Percentiles rank a stretch among this genome's conserved stretches.
Evolutionary conservation across 2,113 vertebrate genomes (phyloP).

Genomic region (Taurulus bubalis): DNA sequence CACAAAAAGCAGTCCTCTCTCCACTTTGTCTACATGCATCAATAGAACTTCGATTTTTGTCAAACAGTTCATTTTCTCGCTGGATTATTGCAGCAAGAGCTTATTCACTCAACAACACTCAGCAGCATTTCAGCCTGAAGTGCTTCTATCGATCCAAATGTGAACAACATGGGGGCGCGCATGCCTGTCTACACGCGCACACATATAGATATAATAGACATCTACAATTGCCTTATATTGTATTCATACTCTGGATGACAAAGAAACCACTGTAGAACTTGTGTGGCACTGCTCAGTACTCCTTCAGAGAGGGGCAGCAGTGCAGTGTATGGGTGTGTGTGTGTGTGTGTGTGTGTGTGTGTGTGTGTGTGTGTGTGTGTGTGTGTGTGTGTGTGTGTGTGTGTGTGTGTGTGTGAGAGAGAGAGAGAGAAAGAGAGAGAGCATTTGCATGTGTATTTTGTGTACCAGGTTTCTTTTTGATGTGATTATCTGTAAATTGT

Average conservation of each 20-base stretch:
- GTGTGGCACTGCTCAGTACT: slow-evolving; percentile 58
- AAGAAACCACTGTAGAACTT: slow-evolving; percentile 81
- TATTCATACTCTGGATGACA: slow-evolving; percentile 80
- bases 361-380: neutral
- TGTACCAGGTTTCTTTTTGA: slow-evolving; percentile 1
- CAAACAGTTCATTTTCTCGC: neutral
- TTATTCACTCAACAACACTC: slow-evolving; percentile 4
- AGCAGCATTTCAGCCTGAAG: slow-evolving; percentile 17
- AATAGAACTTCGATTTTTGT: slow-evolving; percentile 1
- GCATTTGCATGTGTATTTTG: slow-evolving; percentile 11
- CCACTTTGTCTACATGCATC: neutral
- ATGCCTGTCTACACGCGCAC: neutral
- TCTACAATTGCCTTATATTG: slow-evolving; percentile 73
- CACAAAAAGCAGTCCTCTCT: neutral
- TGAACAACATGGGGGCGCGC: slow-evolving; percentile 8
- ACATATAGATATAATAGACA: slow-evolving; percentile 1
- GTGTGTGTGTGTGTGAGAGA: neutral
- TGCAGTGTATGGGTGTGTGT: slow-evolving; percentile 46
- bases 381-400: neutral
- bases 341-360: slow-evolving; percentile 1
- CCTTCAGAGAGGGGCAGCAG: slow-evolving; percentile 55
- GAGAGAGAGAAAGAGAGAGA: neutral
- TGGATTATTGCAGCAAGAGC: slow-evolving; percentile 46
- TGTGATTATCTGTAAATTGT: slow-evolving; percentile 1
- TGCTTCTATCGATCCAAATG: slow-evolving; percentile 53